Base-by-base conservation (phyloP, 2,113 vertebrate species). In the Syngnathoides biaculeatus region DNA sequence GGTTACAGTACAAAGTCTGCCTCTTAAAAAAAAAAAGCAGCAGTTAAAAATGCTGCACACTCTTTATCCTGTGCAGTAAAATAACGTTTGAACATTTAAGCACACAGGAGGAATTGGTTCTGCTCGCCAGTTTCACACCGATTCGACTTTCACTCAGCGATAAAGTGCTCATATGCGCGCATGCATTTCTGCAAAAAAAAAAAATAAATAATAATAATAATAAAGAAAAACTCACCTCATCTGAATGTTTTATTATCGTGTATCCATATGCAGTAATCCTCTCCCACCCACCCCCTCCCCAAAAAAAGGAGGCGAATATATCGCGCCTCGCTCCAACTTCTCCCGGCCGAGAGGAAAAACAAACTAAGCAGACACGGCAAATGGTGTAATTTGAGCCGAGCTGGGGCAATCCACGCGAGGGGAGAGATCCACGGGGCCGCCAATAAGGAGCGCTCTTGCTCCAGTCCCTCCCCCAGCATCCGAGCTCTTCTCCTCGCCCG, bases 311-410 rank as follows among this genome's bases (percentile, higher is more conserved):
- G 30, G 14, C 27, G 64, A 65, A 8, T 39, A 48, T 65, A 64
- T 55, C 35, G 81, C 73, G 82, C 73, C 76, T 84, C 76, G 83
- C 66, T 77, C 81, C 85, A 89, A 82, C 83, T 85, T 87, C 80
- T 84, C 84, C 68, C 66, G 77, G 79, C 85, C 80, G 71, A 71
- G 79, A 92, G 92, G 55, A 89, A 93, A 93, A 93, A 93, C 93
- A 93, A 93, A 93, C 90, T 90, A 91, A 88, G 87, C 88, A 62
- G 60, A 62, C 60, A 77, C 84, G 80, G 92, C 92, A 87, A 93
- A 92, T 86, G 93, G 89, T 93, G 94, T 92, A 94, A 94, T 90
- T 87, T 91, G 93, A 95, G 89, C 93, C 93, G 89, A 91, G 89
- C 90, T 86, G 84, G 86, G 90, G 90, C 93, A 89, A 88, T 92